Conservation (phyloP, 2,797 vertebrate genomes). For the Petrocephalus sullivani region DNA sequence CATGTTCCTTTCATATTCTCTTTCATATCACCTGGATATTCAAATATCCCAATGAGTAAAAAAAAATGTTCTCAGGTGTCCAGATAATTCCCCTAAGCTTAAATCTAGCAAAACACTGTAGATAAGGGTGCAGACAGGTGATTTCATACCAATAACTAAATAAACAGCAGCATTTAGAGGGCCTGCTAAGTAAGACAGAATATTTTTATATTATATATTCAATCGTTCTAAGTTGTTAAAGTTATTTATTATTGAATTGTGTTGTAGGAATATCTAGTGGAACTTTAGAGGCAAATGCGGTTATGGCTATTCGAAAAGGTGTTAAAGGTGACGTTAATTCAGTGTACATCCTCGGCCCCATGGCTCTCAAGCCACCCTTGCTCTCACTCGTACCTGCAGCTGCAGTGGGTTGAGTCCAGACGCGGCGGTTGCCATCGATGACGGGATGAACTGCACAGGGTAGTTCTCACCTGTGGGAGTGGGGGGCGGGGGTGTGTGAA, state of each 20-base stretch:
- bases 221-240: background rate
- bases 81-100: background rate
- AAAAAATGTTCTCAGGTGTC: background rate
- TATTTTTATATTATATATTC: too few relatives aligned
- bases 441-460: slow-evolving; percentile 99
- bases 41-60: background rate
- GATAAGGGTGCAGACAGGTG: background rate
- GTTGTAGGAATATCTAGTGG: slow-evolving; percentile 47
- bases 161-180: background rate
- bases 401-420: slow-evolving; percentile 98
- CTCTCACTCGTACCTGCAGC: slow-evolving; percentile 93
- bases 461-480: slow-evolving; percentile 94
- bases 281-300: slow-evolving; percentile 67
- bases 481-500: slow-evolving; percentile 56
- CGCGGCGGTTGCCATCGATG: slow-evolving; percentile 96
- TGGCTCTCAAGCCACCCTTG: slow-evolving; percentile 78
- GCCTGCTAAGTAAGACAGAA: background rate
- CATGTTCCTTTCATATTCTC: background rate
- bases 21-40: background rate
- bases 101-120: background rate
- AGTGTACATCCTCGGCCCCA: slow-evolving; percentile 71
- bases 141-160: background rate
- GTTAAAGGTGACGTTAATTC: slow-evolving; percentile 86
- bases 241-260: background rate
- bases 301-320: slow-evolving; percentile 72